Conservation (phyloP, 23 tunicate genomes). For the Halocynthia aurantium region DNA sequence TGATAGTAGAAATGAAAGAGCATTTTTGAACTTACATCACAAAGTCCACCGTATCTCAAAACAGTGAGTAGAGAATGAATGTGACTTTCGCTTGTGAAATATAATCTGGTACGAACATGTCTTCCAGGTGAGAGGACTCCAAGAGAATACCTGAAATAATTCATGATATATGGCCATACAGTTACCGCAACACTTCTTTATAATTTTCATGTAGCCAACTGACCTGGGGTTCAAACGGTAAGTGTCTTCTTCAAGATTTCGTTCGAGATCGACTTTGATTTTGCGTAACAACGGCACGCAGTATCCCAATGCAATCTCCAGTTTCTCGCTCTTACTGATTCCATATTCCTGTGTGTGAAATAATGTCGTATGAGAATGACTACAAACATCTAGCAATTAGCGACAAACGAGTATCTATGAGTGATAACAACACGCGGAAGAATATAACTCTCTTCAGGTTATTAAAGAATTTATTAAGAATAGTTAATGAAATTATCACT, state of each 20-base stretch:
- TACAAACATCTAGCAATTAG: no score
- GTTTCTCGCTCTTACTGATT: constrained; percentile 65
- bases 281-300: constrained; percentile 88
- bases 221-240: constrained; percentile 85
- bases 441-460: no score
- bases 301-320: constrained; percentile 87
- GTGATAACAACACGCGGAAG: no score
- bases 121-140: constrained; percentile 95
- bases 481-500: no score
- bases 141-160: constrained; percentile 62
- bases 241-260: constrained; percentile 93
- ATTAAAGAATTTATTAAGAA: no score
- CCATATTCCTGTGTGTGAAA: constrained; percentile 77
- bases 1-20: background rate
- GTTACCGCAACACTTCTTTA: background rate
- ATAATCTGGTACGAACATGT: constrained; percentile 92
- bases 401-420: no score
- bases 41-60: constrained; percentile 92
- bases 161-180: background rate
- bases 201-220: background rate
- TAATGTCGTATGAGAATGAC: no score
- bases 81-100: constrained; percentile 97
- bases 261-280: constrained; percentile 80
- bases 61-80: constrained; percentile 92
- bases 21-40: constrained; percentile 50